Conservation (phyloP, 2,888 invertebrate species). For the Ischnura elegans region DNA sequence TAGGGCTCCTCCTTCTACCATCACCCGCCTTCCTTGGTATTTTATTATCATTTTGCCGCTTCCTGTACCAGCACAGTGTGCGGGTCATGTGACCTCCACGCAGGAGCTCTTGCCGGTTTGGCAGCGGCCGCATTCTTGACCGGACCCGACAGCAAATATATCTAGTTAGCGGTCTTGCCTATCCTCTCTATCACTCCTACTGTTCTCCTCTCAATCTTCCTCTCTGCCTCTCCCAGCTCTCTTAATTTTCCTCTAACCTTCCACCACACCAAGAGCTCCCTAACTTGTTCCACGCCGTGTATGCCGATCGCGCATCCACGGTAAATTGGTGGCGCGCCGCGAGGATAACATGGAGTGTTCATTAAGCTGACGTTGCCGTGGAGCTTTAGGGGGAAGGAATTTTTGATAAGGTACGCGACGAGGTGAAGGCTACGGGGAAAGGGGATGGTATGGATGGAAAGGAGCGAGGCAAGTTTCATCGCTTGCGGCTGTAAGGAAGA, state of each 20-base stretch:
- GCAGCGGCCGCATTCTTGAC: conserved; percentile 21
- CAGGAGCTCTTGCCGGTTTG: conserved; percentile 14
- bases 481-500: neutral
- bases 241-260: neutral
- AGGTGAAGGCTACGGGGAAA: neutral
- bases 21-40: neutral
- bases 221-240: neutral
- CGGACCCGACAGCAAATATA: conserved; percentile 8
- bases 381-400: neutral
- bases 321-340: conserved; percentile 33
- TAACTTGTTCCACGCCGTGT: neutral
- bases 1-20: neutral
- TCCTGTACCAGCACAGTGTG: neutral
- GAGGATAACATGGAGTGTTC: conserved; percentile 28
- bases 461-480: neutral
- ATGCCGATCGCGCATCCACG: conserved; percentile 3
- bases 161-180: conserved; percentile 56
- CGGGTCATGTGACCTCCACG: conserved; percentile 47
- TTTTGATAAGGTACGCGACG: neutral
- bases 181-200: neutral
- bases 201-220: neutral
- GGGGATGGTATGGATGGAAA: neutral
- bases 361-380: conserved; percentile 20
- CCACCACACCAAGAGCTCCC: neutral
- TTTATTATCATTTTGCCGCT: neutral